Conservation (phyloP, 64 coral and sea anemone genomes). For the Hydrozoanthus tunicans region DNA sequence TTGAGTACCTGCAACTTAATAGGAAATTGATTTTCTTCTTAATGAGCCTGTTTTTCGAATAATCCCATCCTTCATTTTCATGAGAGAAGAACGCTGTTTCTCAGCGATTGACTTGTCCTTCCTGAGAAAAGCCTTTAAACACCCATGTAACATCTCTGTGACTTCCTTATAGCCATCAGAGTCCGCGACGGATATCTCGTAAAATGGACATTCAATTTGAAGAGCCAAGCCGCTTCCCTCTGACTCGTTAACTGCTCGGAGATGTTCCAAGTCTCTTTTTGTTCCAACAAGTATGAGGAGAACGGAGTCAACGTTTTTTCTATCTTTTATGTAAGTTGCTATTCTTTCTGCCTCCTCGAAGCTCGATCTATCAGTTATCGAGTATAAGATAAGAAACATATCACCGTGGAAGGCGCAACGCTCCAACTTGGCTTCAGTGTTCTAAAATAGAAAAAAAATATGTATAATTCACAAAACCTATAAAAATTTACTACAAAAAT, state of each 20-base stretch:
- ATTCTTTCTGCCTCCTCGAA: constrained; percentile 82
- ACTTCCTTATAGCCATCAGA: constrained; percentile 89
- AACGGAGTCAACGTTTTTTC: constrained; percentile 61
- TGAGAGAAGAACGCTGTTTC: constrained; percentile 62
- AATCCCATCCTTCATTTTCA: constrained; percentile 85
- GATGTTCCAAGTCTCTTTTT: constrained; percentile 81
- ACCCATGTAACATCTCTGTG: constrained; percentile 64
- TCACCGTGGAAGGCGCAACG: constrained; percentile 60
- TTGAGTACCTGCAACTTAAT: constrained; percentile 4
- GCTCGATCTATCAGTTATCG: constrained; percentile 73
- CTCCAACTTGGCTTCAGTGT: constrained; percentile 74
- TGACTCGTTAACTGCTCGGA: constrained; percentile 81
- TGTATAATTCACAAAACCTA: not conserved
- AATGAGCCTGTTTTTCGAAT: constrained; percentile 81
- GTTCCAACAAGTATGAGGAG: constrained; percentile 77
- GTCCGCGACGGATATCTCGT: constrained; percentile 78
- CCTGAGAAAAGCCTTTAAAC: constrained; percentile 67
- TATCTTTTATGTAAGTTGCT: constrained; percentile 65
- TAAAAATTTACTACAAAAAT: too few species aligned
- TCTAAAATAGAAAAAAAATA: constrained; percentile 52
- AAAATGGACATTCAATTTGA: constrained; percentile 86
- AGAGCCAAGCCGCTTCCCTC: constrained; percentile 81
- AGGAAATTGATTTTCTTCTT: constrained; percentile 72
- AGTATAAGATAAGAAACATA: constrained; percentile 87
- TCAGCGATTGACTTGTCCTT: constrained; percentile 55